These are phyloP conservation scores for Antidorcas marsupialis DNA, from an alignment of 2,113 vertebrate species.

Conservation along the genomic window DNA sequence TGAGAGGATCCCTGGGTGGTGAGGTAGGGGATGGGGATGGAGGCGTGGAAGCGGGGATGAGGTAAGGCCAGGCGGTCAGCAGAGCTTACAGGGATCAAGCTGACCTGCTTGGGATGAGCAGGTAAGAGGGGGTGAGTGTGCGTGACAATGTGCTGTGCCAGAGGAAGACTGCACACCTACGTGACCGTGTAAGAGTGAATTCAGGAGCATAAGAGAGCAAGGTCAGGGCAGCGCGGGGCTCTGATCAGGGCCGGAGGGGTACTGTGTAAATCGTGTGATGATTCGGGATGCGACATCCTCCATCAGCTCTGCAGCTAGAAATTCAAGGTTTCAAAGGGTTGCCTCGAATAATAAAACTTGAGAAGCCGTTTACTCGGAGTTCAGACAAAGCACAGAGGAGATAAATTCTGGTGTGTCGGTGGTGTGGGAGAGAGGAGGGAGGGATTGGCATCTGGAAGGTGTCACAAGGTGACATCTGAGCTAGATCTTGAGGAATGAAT, in stretches of 20 bases:
- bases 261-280: fast-evolving
- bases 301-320: background rate
- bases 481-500: background rate
- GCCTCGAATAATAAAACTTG: background rate
- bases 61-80: background rate
- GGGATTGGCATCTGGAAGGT: background rate
- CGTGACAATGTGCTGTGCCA: background rate
- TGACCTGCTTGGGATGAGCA: background rate
- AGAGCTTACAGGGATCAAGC: background rate
- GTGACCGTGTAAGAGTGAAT: background rate
- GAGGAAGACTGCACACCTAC: fast-evolving
- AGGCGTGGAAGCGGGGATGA: background rate
- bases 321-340: background rate
- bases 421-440: background rate
- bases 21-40: background rate
- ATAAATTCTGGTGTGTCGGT: background rate
- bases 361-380: background rate
- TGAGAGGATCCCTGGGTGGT: background rate
- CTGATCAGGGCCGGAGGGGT: background rate
- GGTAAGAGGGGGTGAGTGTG: background rate
- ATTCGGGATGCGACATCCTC: background rate
- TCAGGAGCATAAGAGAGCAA: background rate
- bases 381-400: background rate
- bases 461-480: background rate
- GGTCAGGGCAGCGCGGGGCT: background rate